Evolutionary conservation across 1,140 invertebrate genomes (phyloP), one percentile per base, ranked within the genome.

Genomic region (Lepidotrigona ventralis): DNA sequence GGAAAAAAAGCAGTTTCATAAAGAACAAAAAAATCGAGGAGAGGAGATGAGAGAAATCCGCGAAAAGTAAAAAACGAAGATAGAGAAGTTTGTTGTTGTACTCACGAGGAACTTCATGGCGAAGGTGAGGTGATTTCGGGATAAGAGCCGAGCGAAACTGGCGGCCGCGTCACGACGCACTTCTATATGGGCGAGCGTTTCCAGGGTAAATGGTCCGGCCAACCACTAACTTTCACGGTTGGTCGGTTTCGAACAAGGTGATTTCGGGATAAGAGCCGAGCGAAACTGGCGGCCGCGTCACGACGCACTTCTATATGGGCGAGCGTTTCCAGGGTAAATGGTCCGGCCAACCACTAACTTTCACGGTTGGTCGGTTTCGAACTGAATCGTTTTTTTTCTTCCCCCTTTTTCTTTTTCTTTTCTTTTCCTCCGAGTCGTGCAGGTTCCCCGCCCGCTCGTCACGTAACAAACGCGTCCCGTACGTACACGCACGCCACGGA

Each of bases 241-340:
- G 81, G 89, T 79, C 88, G 84, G 85, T 90, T 86, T 85, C 70
- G 84, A 85, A n/a, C 69, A 80, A 92, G 86, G 90, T 74, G 91
- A 92, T 92, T 92, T 93, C 88, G 80, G 85, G 87, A 89, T 84
- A 75, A 86, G 88, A 90, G 87, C 88, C 86, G 89, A 89, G 87
- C 86, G 88, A 92, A 93, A 94, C 93, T 94, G 93, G 84, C 90
- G 56, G 64, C 83, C 76, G 85, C 71, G 88, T 91, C 80, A 86
- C 88, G 87, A 90, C 79, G 90, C 93, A 91, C 93, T 93, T 93
- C 92, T 94, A 94, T 94, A 94, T 93, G 93, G 91, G 88, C 93
- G 90, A 81, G 85, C 85, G 80, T 85, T 83, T 79, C 60, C 86
- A 78, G 76, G 71, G 63, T 75, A 78, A 86, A 68, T 81, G 84